phyloP scores from a whole-genome alignment of 2,797 vertebrate genomes.

The Buphagus erythrorhynchus region DNA sequence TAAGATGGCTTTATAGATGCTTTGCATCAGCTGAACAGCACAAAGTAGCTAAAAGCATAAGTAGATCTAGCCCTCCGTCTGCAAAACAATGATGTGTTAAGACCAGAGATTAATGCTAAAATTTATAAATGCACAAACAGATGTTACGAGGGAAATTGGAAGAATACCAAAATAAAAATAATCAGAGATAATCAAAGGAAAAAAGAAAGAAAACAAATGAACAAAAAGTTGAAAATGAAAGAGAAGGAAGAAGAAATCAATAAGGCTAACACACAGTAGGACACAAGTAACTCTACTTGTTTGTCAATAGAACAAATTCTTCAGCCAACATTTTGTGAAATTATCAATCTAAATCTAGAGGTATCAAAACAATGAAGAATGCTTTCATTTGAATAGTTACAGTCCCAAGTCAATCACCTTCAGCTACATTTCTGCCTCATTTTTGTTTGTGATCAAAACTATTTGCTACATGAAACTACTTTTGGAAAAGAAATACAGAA shows the following conservation, averaged over 20 bases:
- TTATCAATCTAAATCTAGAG: neutral
- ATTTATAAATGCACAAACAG: neutral
- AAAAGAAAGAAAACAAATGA: neutral
- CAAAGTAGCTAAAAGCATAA: neutral
- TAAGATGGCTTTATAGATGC: neutral
- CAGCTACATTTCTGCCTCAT: neutral
- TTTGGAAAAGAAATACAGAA: neutral
- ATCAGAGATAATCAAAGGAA: neutral
- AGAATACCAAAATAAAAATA: neutral
- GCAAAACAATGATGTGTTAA: neutral
- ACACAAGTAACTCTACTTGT: neutral
- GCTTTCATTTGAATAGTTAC: neutral
- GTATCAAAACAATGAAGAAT: neutral
- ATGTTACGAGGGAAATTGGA: neutral
- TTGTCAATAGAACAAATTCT: neutral
- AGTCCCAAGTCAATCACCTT: neutral
- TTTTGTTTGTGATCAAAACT: neutral
- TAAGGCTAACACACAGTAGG: neutral
- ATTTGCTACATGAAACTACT: neutral
- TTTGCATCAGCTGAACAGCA: neutral
- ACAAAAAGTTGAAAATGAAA: neutral
- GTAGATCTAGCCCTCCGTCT: neutral
- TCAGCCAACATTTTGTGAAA: neutral
- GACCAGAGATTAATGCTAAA: neutral
- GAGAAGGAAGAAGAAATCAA: neutral